phyloP scores from a whole-genome alignment of 2,888 invertebrate species.

The Dasysyrphus tricinctus region DNA sequence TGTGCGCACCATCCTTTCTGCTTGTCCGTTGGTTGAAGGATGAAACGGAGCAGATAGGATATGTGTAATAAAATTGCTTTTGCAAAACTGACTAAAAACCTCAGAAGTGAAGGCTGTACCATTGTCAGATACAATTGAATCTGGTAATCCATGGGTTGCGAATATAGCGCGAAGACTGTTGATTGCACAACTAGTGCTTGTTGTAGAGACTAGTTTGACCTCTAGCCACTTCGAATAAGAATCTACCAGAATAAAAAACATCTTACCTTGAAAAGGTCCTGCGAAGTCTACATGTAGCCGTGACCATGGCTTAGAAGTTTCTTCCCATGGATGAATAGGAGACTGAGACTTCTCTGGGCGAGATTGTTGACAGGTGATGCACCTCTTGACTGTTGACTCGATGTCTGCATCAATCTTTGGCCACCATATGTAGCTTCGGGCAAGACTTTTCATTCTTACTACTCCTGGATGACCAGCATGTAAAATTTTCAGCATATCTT shows the following conservation, averaged over 20 bases:
- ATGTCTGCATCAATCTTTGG: slow-evolving; percentile 10
- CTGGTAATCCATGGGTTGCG: slow-evolving; percentile 55
- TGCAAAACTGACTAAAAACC: background rate
- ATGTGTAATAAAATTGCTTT: slow-evolving; percentile 28
- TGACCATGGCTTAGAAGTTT: slow-evolving; percentile 11
- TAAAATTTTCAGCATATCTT: slow-evolving; percentile 17
- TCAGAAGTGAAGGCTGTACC: slow-evolving; percentile 14
- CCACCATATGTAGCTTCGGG: slow-evolving; percentile 26
- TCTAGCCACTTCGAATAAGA: slow-evolving; percentile 5
- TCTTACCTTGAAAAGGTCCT: background rate
- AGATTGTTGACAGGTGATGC: slow-evolving; percentile 32
- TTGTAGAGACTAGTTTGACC: slow-evolving; percentile 25
- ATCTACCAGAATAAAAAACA: background rate
- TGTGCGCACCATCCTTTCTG: too few relatives aligned
- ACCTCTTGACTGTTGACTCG: background rate
- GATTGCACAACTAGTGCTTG: slow-evolving; percentile 38
- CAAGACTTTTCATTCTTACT: slow-evolving; percentile 18
- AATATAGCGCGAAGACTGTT: slow-evolving; percentile 30
- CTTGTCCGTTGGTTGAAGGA: slow-evolving; percentile 11
- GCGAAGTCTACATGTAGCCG: slow-evolving; percentile 7
- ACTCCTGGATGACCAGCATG: slow-evolving; percentile 23
- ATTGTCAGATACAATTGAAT: slow-evolving; percentile 31
- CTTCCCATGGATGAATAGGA: slow-evolving; percentile 5
- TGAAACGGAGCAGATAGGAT: slow-evolving; percentile 50
- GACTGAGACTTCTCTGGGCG: slow-evolving; percentile 7